These are phyloP conservation scores for Protodeltote pygarga DNA, from an alignment of 2,888 invertebrate genomes.

Conservation along the genomic window DNA sequence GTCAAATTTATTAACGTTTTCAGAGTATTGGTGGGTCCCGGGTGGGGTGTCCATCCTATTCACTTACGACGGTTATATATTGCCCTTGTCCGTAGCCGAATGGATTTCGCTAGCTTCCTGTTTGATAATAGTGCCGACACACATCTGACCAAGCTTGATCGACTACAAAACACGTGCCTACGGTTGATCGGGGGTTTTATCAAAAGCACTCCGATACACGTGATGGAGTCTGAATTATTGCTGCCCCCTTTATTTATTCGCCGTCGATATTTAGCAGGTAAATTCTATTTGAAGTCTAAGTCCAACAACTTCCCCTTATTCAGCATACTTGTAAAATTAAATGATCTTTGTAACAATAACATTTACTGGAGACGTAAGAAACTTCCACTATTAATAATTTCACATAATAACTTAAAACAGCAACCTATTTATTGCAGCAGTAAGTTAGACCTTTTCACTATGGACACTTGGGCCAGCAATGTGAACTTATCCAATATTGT, in stretches of 20 bases:
- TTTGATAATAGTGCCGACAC: constrained; percentile 7
- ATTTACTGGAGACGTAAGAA: background rate
- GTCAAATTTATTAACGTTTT: background rate
- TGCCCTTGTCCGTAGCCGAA: constrained; percentile 1
- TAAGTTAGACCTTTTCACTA: background rate
- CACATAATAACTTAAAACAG: background rate
- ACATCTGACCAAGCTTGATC: constrained; percentile 1
- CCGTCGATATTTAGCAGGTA: constrained; percentile 1
- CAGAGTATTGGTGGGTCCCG: background rate
- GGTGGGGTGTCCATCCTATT: constrained; percentile 6
- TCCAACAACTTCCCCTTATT: background rate
- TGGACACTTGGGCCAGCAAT: background rate
- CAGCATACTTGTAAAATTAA: background rate
- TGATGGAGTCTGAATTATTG: background rate
- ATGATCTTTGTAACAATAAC: background rate
- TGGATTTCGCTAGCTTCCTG: constrained; percentile 7
- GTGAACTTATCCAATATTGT: background rate
- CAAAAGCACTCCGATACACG: constrained; percentile 2
- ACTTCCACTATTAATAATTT: background rate
- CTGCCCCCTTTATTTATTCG: background rate
- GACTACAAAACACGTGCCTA: constrained; percentile 2
- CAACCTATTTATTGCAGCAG: background rate
- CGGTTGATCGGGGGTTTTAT: constrained; percentile 7
- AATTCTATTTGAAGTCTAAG: constrained; percentile 1
- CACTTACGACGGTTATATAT: constrained; percentile 3